Conservation (phyloP, 2,113 vertebrate genomes). For the Glaucomys volans region DNA sequence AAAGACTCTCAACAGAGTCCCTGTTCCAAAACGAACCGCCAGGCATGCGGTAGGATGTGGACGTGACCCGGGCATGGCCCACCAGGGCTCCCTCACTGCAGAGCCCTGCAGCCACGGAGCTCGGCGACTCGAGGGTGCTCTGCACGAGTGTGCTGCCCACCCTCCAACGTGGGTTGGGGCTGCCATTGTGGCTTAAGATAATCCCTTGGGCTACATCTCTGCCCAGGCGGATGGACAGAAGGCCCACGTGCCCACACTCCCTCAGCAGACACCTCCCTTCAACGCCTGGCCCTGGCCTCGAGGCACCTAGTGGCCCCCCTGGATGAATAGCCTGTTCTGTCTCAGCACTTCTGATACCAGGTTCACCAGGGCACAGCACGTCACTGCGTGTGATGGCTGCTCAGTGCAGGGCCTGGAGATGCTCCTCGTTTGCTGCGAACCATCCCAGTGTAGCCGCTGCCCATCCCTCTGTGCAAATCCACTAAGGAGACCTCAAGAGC, state of each 20-base stretch:
- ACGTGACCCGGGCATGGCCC: neutral
- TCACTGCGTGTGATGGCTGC: rapidly evolving
- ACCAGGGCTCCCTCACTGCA: neutral
- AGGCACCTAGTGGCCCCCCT: no score
- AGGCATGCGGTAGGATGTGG: rapidly evolving
- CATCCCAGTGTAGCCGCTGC: rapidly evolving
- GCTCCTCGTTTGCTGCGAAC: neutral
- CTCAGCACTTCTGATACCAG: neutral
- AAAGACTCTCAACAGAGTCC: neutral
- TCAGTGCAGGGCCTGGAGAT: rapidly evolving
- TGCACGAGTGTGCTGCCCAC: neutral
- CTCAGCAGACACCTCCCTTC: no score
- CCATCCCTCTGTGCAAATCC: rapidly evolving
- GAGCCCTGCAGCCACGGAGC: rapidly evolving
- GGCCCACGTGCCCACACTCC: neutral
- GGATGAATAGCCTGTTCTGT: neutral
- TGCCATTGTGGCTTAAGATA: rapidly evolving
- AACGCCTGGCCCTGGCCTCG: no score
- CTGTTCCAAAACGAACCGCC: neutral
- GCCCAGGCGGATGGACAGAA: rapidly evolving
- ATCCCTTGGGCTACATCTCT: neutral
- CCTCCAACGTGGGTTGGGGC: rapidly evolving
- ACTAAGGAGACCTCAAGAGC: neutral
- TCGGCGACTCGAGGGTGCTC: neutral
- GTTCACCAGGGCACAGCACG: neutral